Percentiles rank a stretch among this genome's conserved stretches.
Conservation (phyloP, 2,888 invertebrate species). For the Melipona bicolor region DNA sequence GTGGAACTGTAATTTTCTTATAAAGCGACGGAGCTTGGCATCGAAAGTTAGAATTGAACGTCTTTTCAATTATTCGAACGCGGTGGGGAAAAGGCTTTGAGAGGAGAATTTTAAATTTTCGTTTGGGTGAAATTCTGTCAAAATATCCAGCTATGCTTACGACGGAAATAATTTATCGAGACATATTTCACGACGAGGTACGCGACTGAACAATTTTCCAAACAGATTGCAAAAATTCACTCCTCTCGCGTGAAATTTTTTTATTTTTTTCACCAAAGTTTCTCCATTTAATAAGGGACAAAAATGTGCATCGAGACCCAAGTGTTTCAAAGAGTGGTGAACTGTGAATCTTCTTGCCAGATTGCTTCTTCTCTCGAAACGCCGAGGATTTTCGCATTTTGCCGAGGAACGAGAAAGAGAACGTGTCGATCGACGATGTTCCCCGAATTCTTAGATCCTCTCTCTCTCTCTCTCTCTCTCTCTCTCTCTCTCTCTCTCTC, state of each 20-base stretch:
- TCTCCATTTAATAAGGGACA: not conserved
- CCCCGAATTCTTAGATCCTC: conserved; percentile 42
- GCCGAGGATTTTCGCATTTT: not conserved
- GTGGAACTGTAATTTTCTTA: not conserved
- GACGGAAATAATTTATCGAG: too few species aligned
- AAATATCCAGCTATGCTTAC: not conserved
- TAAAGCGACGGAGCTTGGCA: not conserved
- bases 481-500: not conserved
- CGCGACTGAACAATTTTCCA: too few species aligned
- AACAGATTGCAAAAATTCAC: too few species aligned
- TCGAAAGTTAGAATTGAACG: not conserved
- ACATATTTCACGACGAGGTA: too few species aligned
- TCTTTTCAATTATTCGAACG: not conserved
- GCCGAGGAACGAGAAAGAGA: not conserved
- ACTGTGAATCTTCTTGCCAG: too few species aligned
- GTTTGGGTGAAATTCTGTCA: rapidly evolving
- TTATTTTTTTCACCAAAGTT: not conserved
- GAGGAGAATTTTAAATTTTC: not conserved
- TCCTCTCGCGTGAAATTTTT: not conserved
- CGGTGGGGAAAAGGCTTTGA: not conserved
- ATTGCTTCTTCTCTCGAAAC: not conserved
- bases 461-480: not conserved
- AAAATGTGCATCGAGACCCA: too few species aligned
- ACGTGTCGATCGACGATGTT: conserved; percentile 21
- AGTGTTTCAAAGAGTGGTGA: too few species aligned